Base-by-base conservation (phyloP, 2,113 vertebrate genomes). In the Channa maculata region DNA sequence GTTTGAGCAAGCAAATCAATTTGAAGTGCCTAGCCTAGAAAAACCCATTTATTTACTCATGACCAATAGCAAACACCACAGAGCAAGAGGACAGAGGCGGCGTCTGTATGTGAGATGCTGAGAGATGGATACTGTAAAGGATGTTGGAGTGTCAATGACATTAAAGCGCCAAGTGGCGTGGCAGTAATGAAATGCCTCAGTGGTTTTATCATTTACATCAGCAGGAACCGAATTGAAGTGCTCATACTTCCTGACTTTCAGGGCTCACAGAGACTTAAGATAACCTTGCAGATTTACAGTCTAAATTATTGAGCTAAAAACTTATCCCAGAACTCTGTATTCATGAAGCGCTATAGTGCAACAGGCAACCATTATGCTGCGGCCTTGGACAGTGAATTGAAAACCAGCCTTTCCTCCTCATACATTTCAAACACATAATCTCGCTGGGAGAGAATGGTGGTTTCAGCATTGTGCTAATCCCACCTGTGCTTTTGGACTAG, bases 1-100 rank as follows among this genome's bases (percentile, higher is more conserved):
- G 82, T 90, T 93, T 91, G 85, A 90, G 91, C 90, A 88, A 89
- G 87, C 86, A 87, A 93, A 94, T 93, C 89, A 88, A 92, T 94
- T 88, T 84, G 72, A 90, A 84, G 71, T 87, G 82, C 76, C 79
- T 24, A 48, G 79, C 74, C 71, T 50, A 14, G 74, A 86, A 84
- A 90, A 90, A 80, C 65, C 62, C 64, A 75, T 91, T 81, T 92
- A 88, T 93, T 93, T 91, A 91, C 87, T 77, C 75, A 41, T 76
- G 84, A 83, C 82, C 87, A 80, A 75, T 70, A 75, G 81, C 76
- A 84, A 90, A 86, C 83, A 76, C 51, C 51, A 34, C 71, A 50
- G 80, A 73, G 76, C 60, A 60, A 74, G 63, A 73, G 76, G 83
- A 84, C 86, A 69, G 74, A 77, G 74, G 77, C 65, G 72, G 39